Conservation (phyloP, 2,888 invertebrate genomes). For the Polymixis flavicincta region DNA sequence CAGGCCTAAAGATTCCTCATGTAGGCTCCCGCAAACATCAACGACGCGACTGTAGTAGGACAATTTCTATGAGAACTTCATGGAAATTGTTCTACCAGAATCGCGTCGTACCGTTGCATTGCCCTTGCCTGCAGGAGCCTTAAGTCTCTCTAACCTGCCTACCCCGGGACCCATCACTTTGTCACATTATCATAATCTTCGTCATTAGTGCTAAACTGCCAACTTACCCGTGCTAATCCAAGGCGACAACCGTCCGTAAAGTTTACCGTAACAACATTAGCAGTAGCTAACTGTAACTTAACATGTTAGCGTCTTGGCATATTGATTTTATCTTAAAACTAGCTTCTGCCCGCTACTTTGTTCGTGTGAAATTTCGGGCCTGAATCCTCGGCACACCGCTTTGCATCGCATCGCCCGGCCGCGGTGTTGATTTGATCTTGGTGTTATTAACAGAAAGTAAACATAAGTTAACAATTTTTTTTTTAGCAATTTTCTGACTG, state of each 20-base stretch:
- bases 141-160: not conserved
- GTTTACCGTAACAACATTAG: constrained; percentile 52
- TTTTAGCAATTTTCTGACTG: no score
- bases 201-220: constrained; percentile 49
- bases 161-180: constrained; percentile 19
- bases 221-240: constrained; percentile 44
- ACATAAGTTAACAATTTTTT: no score
- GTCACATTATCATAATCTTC: constrained; percentile 42
- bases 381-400: no score
- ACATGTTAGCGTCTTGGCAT: constrained; percentile 39
- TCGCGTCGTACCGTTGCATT: no score
- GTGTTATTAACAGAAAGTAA: no score
- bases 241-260: constrained; percentile 46
- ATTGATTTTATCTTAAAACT: constrained; percentile 51
- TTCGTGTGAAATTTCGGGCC: no score
- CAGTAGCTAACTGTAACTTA: constrained; percentile 41
- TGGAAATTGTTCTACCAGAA: no score
- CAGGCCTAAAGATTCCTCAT: not conserved
- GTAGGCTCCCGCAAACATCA: no score
- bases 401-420: not conserved
- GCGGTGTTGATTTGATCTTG: no score
- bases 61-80: no score
- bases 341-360: not conserved
- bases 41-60: no score
- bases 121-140: no score